Evolutionary conservation across 1,140 invertebrate species (phyloP).

Genomic region (Microplitis mediator): DNA sequence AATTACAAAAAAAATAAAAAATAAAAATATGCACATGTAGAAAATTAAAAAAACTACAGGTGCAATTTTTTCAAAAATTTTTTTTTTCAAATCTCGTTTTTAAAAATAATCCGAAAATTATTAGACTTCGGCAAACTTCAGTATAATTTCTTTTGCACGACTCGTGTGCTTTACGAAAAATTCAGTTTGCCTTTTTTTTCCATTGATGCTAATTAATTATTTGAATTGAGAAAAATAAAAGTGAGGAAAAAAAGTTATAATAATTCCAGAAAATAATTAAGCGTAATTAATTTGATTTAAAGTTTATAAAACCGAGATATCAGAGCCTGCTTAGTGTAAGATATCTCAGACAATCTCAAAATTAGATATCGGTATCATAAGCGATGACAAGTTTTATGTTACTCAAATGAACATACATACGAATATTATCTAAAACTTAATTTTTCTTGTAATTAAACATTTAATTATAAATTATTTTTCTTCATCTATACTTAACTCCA

Average conservation of each 20-base stretch:
- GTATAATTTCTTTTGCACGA: too few relatives aligned
- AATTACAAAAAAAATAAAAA: too few relatives aligned
- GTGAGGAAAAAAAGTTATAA: background rate
- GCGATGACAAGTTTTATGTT: background rate
- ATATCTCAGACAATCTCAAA: slow-evolving; percentile 1
- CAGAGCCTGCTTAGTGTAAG: background rate
- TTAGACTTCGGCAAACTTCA: too few relatives aligned
- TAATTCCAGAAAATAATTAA: background rate
- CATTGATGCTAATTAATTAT: too few relatives aligned
- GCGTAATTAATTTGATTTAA: background rate
- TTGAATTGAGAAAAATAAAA: too few relatives aligned
- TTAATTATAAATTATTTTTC: background rate
- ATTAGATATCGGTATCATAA: background rate
- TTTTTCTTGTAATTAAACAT: background rate
- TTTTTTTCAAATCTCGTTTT: too few relatives aligned
- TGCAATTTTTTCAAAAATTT: too few relatives aligned
- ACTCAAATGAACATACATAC: background rate
- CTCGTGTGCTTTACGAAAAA: too few relatives aligned
- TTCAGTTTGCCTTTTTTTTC: too few relatives aligned
- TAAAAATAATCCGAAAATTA: too few relatives aligned
- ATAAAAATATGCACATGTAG: too few relatives aligned
- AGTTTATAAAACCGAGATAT: slow-evolving; percentile 3
- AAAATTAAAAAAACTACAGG: too few relatives aligned
- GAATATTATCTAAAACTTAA: background rate
- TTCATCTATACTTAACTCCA: background rate